phyloP scores from a whole-genome alignment of 2,888 invertebrate species.

The Himalopsyche anomala region DNA sequence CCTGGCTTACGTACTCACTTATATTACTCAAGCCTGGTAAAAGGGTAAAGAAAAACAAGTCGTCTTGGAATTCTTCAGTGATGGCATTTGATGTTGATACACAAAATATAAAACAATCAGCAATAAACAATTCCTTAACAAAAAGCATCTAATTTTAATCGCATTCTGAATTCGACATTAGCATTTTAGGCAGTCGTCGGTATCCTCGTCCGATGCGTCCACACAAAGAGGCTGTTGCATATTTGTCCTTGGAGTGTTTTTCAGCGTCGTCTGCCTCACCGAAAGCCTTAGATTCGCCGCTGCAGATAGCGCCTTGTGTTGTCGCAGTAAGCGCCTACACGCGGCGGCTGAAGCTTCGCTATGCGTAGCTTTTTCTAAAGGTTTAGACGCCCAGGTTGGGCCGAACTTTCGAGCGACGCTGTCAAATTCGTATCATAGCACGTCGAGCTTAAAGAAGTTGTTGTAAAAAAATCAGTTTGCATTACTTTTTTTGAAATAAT shows the following conservation, averaged over 20 bases:
- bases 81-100: not conserved
- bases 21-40: too few species aligned
- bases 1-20: too few species aligned
- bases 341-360: conserved; percentile 7
- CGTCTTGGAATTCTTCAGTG: not conserved
- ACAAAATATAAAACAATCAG: not conserved
- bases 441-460: too few species aligned
- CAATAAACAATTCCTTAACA: not conserved
- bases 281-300: conserved; percentile 55
- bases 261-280: conserved; percentile 41
- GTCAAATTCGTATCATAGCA: not conserved
- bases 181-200: conserved; percentile 25
- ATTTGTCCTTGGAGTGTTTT: conserved; percentile 40
- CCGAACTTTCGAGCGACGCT: not conserved
- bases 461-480: too few species aligned
- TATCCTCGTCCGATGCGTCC: not conserved
- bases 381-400: conserved; percentile 13
- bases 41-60: too few species aligned
- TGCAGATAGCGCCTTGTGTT: conserved; percentile 57
- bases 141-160: conserved; percentile 31
- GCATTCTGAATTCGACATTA: not conserved
- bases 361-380: conserved; percentile 14
- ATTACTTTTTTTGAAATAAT: too few species aligned
- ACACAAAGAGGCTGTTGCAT: conserved; percentile 24
- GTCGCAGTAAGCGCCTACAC: conserved; percentile 52